Base-by-base conservation (phyloP, 37 sponge, comb jelly and placozoan species). In the Eunapius fragilis region DNA sequence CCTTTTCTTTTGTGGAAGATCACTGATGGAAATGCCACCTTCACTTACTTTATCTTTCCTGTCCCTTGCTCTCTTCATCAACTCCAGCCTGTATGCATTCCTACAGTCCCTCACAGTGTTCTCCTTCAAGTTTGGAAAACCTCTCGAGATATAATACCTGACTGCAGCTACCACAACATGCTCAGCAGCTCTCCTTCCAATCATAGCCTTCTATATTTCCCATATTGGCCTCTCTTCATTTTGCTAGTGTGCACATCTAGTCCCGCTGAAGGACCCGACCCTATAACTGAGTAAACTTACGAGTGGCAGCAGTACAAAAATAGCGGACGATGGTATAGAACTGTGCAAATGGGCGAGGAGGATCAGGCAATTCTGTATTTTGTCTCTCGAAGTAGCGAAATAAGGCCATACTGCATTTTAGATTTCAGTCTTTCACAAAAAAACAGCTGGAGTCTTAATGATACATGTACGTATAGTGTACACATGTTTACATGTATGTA, bases 1-100 rank as follows among this genome's bases (percentile, higher is more conserved):
- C 26, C 70, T 86, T 24, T 78, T 86, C 86, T 79, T 86, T 37
- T 28, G 32, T 25, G 79, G 71, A 30, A 83, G 84, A 22, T 68
- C 50, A 26, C 31, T 79, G 26, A 79, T 27, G 49, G 80, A 27
- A 28, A 80, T 28, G 31, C 23, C 32, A 27, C 68, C 81, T 68
- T 80, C 69, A 41, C 78, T 48, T 22, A 67, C 80, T 58, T 58
- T 19, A 58, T 58, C 58, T 1, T 19, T 58, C 58, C 58, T 58
- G 58, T 58, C 58, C 36, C 31, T 69, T 30, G 80, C 68, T 67
- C 68, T 80, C 28, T 67, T 80, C 69, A 28, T 68, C 33, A 80
- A 69, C 14, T 80, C 80, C 34, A 31, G 58, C 31, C 68, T 80
- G 34, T 80, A 80, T 11, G 69, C 80, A 32, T 68, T 80, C 22